Evolutionary conservation across 2,888 invertebrate species (phyloP), one percentile per base, ranked within the genome.

Genomic region (Proisotoma minuta): DNA sequence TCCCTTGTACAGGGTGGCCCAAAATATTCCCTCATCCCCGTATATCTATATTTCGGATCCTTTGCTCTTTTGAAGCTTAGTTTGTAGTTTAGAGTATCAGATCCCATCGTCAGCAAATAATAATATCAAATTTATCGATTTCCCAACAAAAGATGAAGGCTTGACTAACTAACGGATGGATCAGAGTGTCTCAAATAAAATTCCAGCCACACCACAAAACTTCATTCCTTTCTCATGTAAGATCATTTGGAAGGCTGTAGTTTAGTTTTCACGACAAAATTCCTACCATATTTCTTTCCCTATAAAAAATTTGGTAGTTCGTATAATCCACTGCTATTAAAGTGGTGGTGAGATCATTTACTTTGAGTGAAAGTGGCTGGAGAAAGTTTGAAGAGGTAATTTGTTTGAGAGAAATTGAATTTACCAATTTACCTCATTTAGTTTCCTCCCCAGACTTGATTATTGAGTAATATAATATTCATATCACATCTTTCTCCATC

Each of bases 101-200:
- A n/a, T n/a, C n/a, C n/a, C 47, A 18, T 10, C 47, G 20, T 47
- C 47, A 47, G 47, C 47, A 47, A 47, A 47, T 47, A 47, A 47
- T 47, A 47, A 47, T 47, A 47, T 47, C 47, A 47, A 47, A 47
- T 47, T 47, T 47, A 47, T 47, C 47, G 47, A 47, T 47, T 18
- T 5, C 5, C 20, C 20, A 10, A 47, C 34, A 34, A 10, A 8
- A 34, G 8, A 34, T 8, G 34, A 15, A 34, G 34, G 15, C 15
- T 34, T 15, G 8, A n/a, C n/a, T n/a, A n/a, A n/a, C n/a, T n/a
- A 12, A 34, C 8, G 8, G 34, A 34, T 12, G 34, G 8, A 8
- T 34, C 34, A 8, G 12, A 8, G 34, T 34, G 8, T 34, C 34
- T 34, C 34, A 8, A 34, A 34, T 8, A 34, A 34, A 12, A 34